phyloP scores from a whole-genome alignment of 2,888 invertebrate genomes.

The Rugalucina vietnamica region DNA sequence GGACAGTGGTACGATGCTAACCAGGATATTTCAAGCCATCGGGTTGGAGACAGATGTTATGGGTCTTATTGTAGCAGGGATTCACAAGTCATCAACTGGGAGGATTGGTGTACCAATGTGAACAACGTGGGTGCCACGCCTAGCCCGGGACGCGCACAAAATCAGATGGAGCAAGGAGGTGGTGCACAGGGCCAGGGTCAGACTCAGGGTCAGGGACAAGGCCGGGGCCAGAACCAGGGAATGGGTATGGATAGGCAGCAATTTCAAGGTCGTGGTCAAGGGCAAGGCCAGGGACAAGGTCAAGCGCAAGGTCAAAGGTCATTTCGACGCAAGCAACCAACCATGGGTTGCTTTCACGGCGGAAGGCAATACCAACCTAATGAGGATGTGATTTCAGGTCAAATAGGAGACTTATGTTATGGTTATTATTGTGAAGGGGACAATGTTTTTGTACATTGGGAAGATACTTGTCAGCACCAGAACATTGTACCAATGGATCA shows the following conservation, averaged over 20 bases:
- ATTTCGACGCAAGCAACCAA: neutral
- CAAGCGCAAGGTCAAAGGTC: neutral
- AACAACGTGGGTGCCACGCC: neutral
- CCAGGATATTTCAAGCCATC: constrained; percentile 51
- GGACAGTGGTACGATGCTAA: constrained; percentile 49
- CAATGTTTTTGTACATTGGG: constrained; percentile 22
- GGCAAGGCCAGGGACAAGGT: constrained; percentile 7
- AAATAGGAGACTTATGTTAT: constrained; percentile 21
- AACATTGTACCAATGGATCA: neutral
- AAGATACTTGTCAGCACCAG: constrained; percentile 6
- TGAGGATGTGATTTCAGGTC: constrained; percentile 7
- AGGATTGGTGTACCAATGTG: constrained; percentile 51
- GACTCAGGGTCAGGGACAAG: constrained; percentile 9
- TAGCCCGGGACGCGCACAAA: neutral
- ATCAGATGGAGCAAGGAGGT: constrained; percentile 8
- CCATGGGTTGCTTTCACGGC: constrained; percentile 11
- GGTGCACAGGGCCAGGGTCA: neutral
- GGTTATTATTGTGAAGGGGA: constrained; percentile 24
- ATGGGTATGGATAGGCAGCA: neutral
- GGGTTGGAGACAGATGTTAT: constrained; percentile 54
- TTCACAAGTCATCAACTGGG: constrained; percentile 56
- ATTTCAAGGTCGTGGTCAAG: neutral
- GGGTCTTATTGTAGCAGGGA: constrained; percentile 58
- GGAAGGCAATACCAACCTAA: neutral
- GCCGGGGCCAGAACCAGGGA: neutral